Percentiles rank a stretch among this genome's conserved stretches.
Evolutionary conservation across 2,888 invertebrate genomes (phyloP).

Genomic region (Ferdinandea cuprea): DNA sequence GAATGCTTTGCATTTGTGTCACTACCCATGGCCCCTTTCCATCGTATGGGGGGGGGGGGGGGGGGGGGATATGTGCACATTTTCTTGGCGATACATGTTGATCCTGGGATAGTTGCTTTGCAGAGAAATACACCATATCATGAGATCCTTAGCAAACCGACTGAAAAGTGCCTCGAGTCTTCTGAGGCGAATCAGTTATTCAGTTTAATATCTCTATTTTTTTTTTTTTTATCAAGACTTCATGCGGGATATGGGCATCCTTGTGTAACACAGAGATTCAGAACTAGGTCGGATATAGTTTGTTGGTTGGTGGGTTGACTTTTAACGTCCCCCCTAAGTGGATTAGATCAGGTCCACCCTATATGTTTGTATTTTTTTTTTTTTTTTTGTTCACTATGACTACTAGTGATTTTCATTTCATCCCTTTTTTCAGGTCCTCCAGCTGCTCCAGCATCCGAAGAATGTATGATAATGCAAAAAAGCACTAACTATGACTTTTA

Average conservation of each 20-base stretch:
- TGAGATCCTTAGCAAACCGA: constrained; percentile 49
- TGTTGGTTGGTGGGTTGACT: constrained; percentile 47
- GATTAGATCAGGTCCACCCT: constrained; percentile 35
- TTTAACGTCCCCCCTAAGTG: constrained; percentile 52
- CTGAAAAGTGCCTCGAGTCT: constrained; percentile 56
- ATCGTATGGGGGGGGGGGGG: no score
- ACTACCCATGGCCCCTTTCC: constrained; percentile 14
- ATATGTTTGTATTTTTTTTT: neutral
- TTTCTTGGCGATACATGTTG: constrained; percentile 54
- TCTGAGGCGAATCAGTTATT: constrained; percentile 55
- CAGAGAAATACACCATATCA: constrained; percentile 23
- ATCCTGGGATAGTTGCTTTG: constrained; percentile 40
- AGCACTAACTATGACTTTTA: constrained; percentile 36
- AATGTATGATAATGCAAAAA: constrained; percentile 34
- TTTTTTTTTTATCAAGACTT: neutral
- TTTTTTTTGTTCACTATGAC: neutral
- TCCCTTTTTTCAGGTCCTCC: constrained; percentile 1
- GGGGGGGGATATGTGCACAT: constrained; percentile 22
- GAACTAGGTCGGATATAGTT: constrained; percentile 39
- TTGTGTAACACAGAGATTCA: constrained; percentile 37
- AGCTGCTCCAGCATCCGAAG: constrained; percentile 4
- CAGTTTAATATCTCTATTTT: constrained; percentile 55
- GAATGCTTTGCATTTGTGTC: constrained; percentile 37
- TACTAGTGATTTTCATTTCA: constrained; percentile 8
- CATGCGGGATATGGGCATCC: constrained; percentile 25